A percentile compares a stretch with the other conserved stretches of the same genome.
Evolutionary conservation across 2,113 vertebrate species (phyloP).

Genomic region (Aepyceros melampus): DNA sequence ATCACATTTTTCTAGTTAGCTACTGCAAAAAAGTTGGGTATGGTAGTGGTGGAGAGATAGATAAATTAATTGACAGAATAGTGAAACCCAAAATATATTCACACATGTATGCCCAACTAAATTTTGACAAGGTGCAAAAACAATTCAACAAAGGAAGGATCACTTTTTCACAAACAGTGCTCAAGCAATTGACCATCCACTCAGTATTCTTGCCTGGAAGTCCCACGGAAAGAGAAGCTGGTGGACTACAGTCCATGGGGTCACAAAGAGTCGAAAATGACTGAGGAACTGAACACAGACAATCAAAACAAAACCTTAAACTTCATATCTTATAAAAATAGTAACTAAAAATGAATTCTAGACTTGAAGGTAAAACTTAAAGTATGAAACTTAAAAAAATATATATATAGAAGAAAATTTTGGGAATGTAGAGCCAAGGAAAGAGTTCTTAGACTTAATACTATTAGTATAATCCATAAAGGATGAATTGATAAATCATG

Average conservation of each 20-base stretch:
- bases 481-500: neutral
- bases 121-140: neutral
- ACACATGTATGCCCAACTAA: neutral
- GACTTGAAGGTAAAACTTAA: neutral
- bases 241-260: neutral
- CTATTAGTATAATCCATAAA: neutral
- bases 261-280: accelerated
- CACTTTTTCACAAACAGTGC: neutral
- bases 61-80: neutral
- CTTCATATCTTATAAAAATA: neutral
- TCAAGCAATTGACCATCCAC: neutral
- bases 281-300: neutral
- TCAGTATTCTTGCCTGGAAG: neutral
- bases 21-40: neutral
- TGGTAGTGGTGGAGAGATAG: neutral
- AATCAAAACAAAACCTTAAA: neutral
- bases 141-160: neutral
- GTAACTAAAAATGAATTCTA: neutral
- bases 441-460: neutral
- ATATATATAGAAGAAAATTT: neutral
- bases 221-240: neutral
- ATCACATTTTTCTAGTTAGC: neutral
- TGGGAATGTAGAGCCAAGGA: neutral
- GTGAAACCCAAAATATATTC: neutral
- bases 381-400: neutral